These are phyloP conservation scores for Julus scandinavius DNA, from an alignment of 2,888 invertebrate species.

Conservation along the genomic window DNA sequence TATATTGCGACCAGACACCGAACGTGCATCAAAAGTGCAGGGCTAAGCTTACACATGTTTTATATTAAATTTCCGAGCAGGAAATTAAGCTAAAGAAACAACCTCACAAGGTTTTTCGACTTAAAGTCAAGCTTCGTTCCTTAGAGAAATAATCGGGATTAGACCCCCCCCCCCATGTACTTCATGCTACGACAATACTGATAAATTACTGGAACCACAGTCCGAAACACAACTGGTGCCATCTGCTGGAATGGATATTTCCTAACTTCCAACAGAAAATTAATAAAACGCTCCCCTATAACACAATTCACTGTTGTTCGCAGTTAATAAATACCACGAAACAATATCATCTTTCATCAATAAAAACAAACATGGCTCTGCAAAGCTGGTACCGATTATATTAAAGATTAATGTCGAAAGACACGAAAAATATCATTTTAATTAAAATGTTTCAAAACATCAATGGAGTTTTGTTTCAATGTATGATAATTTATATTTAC, in stretches of 20 bases:
- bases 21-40: background rate
- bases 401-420: no score
- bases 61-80: conserved; percentile 33
- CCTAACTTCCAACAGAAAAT: background rate
- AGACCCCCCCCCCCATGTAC: background rate
- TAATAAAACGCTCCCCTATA: background rate
- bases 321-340: background rate
- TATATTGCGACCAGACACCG: conserved; percentile 3
- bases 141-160: conserved; percentile 20
- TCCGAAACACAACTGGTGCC: background rate
- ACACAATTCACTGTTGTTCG: background rate
- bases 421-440: background rate
- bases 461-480: background rate
- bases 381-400: no score
- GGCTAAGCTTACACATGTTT: background rate
- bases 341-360: background rate
- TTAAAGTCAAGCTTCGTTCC: conserved; percentile 33
- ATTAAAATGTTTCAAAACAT: no score
- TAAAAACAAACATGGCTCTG: background rate
- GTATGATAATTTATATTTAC: no score
- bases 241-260: background rate
- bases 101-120: background rate
- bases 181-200: background rate
- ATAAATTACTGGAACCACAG: background rate
- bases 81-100: conserved; percentile 27